These are phyloP conservation scores for Micromussa lordhowensis DNA, from an alignment of 92 coral and sea anemone genomes.

Conservation along the genomic window DNA sequence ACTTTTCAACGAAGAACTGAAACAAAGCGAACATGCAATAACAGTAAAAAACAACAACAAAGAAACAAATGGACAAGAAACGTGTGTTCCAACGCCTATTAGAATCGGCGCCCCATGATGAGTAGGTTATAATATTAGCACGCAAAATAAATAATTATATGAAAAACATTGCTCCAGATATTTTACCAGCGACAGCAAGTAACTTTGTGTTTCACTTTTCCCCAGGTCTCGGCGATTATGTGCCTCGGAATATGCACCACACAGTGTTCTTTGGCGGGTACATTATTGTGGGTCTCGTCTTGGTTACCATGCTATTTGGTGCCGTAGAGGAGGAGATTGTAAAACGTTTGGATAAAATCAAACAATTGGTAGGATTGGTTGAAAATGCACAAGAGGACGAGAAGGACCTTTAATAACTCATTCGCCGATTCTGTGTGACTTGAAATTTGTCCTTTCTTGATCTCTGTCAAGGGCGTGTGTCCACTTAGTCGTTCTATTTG, in stretches of 20 bases:
- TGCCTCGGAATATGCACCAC: constrained; percentile 74
- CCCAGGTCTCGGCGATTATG: constrained; percentile 80
- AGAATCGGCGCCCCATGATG: too few species aligned
- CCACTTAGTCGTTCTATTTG: neutral
- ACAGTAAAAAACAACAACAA: neutral
- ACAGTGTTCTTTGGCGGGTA: constrained; percentile 70
- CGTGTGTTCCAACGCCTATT: neutral
- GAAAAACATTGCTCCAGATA: neutral
- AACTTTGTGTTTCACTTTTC: neutral
- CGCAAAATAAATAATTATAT: too few species aligned
- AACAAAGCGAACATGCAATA: neutral
- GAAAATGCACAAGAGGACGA: constrained; percentile 14
- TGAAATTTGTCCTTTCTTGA: neutral
- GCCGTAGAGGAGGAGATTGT: constrained; percentile 68
- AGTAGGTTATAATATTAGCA: too few species aligned
- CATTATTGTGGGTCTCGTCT: constrained; percentile 73
- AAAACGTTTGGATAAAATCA: constrained; percentile 51
- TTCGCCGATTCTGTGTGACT: neutral
- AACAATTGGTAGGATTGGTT: constrained; percentile 46
- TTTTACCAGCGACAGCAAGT: neutral
- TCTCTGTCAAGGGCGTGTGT: neutral
- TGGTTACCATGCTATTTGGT: constrained; percentile 75
- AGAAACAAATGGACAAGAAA: neutral
- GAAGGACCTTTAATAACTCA: neutral
- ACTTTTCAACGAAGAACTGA: too few species aligned